Percentiles rank a stretch among this genome's conserved stretches.
These are phyloP conservation scores for Prionace glauca DNA, from an alignment of 2,797 vertebrate genomes.

Conservation along the genomic window DNA sequence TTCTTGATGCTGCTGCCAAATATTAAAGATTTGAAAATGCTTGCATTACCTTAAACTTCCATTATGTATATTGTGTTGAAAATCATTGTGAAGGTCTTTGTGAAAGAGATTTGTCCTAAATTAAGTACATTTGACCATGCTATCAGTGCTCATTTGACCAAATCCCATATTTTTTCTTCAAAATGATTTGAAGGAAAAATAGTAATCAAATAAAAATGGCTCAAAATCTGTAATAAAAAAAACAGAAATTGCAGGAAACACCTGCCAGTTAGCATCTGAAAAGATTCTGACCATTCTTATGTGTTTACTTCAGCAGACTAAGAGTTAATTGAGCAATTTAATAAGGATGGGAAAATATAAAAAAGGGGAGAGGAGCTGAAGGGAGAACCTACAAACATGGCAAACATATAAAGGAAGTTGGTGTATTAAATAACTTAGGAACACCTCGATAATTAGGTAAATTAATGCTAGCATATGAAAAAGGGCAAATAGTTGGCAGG, in stretches of 20 bases:
- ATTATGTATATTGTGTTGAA: not conserved
- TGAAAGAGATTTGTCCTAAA: not conserved
- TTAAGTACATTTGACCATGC: not conserved
- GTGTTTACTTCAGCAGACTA: not conserved
- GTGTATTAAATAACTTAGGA: not conserved
- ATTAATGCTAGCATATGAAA: not conserved
- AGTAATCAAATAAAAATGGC: not conserved
- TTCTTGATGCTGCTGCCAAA: not conserved
- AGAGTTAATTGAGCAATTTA: not conserved
- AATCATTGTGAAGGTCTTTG: not conserved
- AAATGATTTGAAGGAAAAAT: not conserved
- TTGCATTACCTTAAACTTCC: not conserved
- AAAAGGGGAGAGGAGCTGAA: not conserved
- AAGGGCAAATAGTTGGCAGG: not conserved
- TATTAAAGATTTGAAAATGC: not conserved
- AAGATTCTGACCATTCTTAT: not conserved
- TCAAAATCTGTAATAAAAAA: not conserved
- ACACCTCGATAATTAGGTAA: not conserved
- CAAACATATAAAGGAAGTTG: not conserved
- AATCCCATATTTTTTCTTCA: not conserved
- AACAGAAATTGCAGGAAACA: not conserved
- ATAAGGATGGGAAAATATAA: not conserved
- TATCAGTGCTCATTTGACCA: not conserved
- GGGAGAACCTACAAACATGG: not conserved
- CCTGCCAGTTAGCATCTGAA: not conserved